Conservation (phyloP, 2,113 vertebrate species). For the Axis porcinus region DNA sequence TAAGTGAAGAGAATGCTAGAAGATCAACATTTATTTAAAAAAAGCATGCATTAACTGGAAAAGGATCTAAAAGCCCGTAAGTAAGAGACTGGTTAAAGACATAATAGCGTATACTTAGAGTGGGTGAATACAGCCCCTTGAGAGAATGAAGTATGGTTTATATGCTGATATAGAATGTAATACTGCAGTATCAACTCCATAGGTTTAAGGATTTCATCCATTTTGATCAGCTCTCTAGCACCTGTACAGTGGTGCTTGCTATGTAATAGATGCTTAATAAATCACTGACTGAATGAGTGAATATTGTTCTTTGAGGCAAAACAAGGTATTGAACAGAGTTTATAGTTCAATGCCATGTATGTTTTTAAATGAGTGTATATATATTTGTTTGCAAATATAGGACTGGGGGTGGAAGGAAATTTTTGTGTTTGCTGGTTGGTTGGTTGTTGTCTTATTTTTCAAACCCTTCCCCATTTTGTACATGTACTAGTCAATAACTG, state of each 20-base stretch:
- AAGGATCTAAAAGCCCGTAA: background rate
- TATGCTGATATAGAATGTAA: background rate
- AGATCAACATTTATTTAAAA: background rate
- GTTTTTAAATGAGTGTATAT: background rate
- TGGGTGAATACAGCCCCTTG: background rate
- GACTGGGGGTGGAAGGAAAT: background rate
- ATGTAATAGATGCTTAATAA: background rate
- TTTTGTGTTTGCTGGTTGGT: background rate
- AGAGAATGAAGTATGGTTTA: background rate
- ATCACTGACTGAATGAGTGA: background rate
- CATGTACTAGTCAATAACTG: background rate
- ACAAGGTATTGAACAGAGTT: background rate
- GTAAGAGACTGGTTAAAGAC: background rate
- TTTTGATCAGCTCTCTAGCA: background rate
- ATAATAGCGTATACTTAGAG: background rate
- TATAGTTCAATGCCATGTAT: background rate
- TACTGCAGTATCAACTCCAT: background rate
- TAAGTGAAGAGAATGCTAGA: background rate
- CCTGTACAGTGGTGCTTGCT: background rate
- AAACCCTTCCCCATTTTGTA: background rate
- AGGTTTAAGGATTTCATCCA: background rate
- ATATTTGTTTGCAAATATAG: background rate
- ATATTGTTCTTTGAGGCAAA: background rate
- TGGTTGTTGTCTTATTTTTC: background rate
- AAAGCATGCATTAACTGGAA: background rate